phyloP scores from a whole-genome alignment of 2,797 vertebrate species.

The Basileuterus tristriatus region DNA sequence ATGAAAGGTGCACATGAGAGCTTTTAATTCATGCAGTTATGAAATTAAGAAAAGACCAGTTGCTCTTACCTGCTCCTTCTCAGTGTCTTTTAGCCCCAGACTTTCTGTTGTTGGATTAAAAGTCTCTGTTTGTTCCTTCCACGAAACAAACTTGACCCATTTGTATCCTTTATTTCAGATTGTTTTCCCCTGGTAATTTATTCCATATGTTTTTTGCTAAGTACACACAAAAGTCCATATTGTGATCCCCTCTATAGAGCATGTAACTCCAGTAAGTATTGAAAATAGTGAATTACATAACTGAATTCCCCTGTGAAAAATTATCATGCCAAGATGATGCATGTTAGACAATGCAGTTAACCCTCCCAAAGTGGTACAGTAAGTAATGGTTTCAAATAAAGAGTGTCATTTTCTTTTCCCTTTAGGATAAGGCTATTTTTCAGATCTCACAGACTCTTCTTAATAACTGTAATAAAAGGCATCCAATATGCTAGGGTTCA shows the following conservation, averaged over 20 bases:
- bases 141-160: neutral
- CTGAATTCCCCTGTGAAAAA: constrained; percentile 49
- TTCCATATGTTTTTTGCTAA: constrained; percentile 20
- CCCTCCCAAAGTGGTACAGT: constrained; percentile 22
- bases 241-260: constrained; percentile 4
- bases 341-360: constrained; percentile 52
- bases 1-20: constrained; percentile 35
- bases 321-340: constrained; percentile 37
- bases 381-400: constrained; percentile 65
- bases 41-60: neutral
- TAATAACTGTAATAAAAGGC: constrained; percentile 62
- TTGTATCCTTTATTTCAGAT: neutral
- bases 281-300: constrained; percentile 21
- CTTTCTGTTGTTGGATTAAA: neutral
- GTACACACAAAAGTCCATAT: neutral
- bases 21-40: constrained; percentile 16
- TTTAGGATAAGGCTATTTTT: constrained; percentile 39
- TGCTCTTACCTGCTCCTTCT: constrained; percentile 20
- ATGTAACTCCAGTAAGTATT: neutral
- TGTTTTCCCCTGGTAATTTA: constrained; percentile 19
- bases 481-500: constrained; percentile 26
- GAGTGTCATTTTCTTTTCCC: constrained; percentile 46
- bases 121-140: neutral
- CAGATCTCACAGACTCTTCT: constrained; percentile 41
- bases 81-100: neutral